phyloP scores from a whole-genome alignment of 2,113 vertebrate species.

The Osmerus mordax region DNA sequence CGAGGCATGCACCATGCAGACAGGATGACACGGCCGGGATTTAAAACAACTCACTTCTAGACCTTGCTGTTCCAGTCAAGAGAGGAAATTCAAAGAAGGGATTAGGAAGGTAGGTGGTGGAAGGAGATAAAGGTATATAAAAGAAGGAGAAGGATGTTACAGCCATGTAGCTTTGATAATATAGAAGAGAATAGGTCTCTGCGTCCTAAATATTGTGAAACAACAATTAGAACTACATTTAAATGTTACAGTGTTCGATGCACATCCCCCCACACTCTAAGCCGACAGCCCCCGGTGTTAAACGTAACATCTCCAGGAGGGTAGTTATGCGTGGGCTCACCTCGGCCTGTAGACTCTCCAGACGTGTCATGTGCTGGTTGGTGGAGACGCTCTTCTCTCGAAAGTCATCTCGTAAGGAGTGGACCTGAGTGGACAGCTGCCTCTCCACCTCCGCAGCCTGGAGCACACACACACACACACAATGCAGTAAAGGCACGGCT shows the following conservation, averaged over 20 bases:
- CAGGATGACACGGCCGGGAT: constrained; percentile 17
- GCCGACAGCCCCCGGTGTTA: too few species aligned
- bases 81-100: constrained; percentile 47
- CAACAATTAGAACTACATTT: too few species aligned
- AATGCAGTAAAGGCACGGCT: not conserved
- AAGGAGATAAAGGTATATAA: constrained; percentile 16
- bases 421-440: constrained; percentile 93
- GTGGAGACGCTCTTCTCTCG: constrained; percentile 91
- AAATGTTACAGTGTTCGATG: too few species aligned
- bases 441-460: constrained; percentile 94
- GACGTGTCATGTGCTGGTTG: constrained; percentile 89
- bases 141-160: not conserved
- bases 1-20: constrained; percentile 63
- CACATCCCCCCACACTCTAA: too few species aligned
- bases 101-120: constrained; percentile 13
- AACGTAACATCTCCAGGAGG: too few species aligned
- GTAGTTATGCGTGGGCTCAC: constrained; percentile 65
- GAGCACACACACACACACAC: constrained; percentile 21
- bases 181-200: too few species aligned
- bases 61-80: constrained; percentile 89
- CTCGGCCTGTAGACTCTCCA: constrained; percentile 92
- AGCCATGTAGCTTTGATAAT: too few species aligned
- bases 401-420: constrained; percentile 90
- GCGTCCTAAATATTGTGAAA: too few species aligned
- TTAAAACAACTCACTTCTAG: constrained; percentile 90